Evolutionary conservation across 2,113 vertebrate genomes (phyloP), one percentile per base, ranked within the genome.

Genomic region (Rhegmatorhina hoffmannsi): DNA sequence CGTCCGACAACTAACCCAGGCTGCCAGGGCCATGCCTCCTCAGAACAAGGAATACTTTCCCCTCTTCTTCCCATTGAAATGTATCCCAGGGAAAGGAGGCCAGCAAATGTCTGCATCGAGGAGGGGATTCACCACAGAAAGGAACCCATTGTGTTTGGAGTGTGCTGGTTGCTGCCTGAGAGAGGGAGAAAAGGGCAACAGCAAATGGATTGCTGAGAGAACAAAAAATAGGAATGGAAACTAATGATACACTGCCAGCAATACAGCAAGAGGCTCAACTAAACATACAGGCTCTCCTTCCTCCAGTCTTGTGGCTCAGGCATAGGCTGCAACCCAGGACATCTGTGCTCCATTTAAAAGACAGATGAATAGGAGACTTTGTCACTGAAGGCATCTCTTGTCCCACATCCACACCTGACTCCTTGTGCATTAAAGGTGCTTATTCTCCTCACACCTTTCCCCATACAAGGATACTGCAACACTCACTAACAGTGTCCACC

Each of bases 1-100:
- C 92, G 93, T 24, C 92, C 56, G 80, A 97, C 95, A 93, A 96
- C 96, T 95, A 89, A 93, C 96, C 95, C 95, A 84, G 94, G 87
- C 96, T 96, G 95, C 95, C 95, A 97, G 92, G 60, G 94, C 85
- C 20, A 56, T 50, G 63, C 46, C 50, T 46, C 90, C 18, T 73
- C 43, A 73, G 93, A 96, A 96, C 86, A 79, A 53, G 93, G 88
- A 95, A 96, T 58, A 82, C 95, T 94, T 89, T 94, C 95, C 95
- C 95, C 84, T 97, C 93, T 95, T 23, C 91, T 86, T 64, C 80
- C 94, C 90, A 47, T 34, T 78, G 92, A 95, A 90, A 92, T 2
- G 8, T 29, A 92, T 58, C 95, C 93, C 62, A 26, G 28, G 77
- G 83, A 96, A 94, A 83, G 9, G 55, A 88, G 70, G 82, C 82